Base-by-base conservation (phyloP, 1,140 invertebrate species). In the Sweltsa coloradensis region DNA sequence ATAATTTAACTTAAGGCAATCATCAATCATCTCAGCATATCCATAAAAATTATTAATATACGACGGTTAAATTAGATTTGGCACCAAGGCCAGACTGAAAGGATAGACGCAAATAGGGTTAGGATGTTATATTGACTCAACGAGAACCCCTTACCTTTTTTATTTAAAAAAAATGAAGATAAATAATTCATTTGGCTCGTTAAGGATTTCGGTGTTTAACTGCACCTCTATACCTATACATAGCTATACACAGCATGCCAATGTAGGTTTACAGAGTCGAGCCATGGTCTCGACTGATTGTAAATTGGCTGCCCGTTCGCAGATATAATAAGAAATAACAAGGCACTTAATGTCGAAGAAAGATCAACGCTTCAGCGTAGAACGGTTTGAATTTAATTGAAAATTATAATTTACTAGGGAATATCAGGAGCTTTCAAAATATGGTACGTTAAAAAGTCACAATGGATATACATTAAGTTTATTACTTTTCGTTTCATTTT, bases 171-270 rank as follows among this genome's bases (percentile, higher is more conserved):
- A n/a, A 26, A 5, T 2, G 11, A 18, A 18, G 26, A 26, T 4
- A 44, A 31, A 44, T n/a, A 44, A 44, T 44, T 44, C 42, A 44
- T 44, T 44, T 44, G 26, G 19, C 42, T 44, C 26, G 42, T 44
- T 44, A 44, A 5, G 16, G 23, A 44, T 31, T 24, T 44, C 25
- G 9, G n/a, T n/a, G 27, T 22, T 44, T 29, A 22, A 40, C 23
- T 44, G 5, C 9, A 19, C 16, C 3, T 4, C 37, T 21, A 1
- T 4, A 7, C 34, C 34, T n/a, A 4, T 4, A n/a, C 14, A 21
- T 14, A 1, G 14, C 34, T 14, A 21, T 21, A 6, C 6, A 14
- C 14, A n/a, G 34, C 14, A 14, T 14, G 14, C 6, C 2, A 21
- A 5, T 6, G 34, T 6, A 21, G 14, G 14, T 6, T 14, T 4